phyloP scores from a whole-genome alignment of 53 echinoderm and acorn worm genomes.

The Apostichopus leukothele region DNA sequence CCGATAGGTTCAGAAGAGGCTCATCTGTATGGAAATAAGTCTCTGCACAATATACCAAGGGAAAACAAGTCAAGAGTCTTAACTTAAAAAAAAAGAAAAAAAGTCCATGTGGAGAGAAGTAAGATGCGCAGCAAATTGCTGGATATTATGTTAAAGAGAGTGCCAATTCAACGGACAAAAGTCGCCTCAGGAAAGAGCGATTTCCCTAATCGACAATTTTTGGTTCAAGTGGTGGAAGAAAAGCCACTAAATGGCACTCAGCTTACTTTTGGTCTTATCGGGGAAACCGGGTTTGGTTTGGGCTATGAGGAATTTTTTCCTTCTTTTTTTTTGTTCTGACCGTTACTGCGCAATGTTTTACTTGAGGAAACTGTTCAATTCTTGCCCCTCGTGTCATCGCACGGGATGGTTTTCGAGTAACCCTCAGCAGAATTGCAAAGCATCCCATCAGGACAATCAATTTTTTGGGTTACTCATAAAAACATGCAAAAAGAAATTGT shows the following conservation, averaged over 20 bases:
- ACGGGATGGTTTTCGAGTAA: background rate
- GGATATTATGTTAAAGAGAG: background rate
- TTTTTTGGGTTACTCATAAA: no score
- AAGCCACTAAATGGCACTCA: slow-evolving; percentile 34
- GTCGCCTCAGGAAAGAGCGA: slow-evolving; percentile 24
- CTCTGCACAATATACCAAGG: background rate
- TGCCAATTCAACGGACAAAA: background rate
- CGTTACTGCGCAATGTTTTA: background rate
- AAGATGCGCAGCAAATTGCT: background rate
- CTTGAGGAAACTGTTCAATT: slow-evolving; percentile 1
- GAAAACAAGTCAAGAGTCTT: slow-evolving; percentile 40
- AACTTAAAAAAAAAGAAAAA: background rate
- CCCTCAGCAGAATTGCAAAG: background rate
- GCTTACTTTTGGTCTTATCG: background rate
- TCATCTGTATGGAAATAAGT: slow-evolving; percentile 31
- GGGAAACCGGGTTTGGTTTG: background rate
- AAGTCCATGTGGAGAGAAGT: background rate
- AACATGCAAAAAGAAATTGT: no score
- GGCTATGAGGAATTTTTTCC: background rate
- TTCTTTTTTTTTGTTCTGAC: background rate
- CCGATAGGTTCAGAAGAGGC: slow-evolving; percentile 10
- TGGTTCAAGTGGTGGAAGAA: slow-evolving; percentile 16
- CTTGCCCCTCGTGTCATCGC: background rate
- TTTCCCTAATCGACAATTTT: slow-evolving; percentile 36
- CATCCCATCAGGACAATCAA: background rate